Percentiles rank a stretch among this genome's conserved stretches.
These are phyloP conservation scores for Sphaeridia pumilis DNA, from an alignment of 2,888 invertebrate species.

Conservation along the genomic window DNA sequence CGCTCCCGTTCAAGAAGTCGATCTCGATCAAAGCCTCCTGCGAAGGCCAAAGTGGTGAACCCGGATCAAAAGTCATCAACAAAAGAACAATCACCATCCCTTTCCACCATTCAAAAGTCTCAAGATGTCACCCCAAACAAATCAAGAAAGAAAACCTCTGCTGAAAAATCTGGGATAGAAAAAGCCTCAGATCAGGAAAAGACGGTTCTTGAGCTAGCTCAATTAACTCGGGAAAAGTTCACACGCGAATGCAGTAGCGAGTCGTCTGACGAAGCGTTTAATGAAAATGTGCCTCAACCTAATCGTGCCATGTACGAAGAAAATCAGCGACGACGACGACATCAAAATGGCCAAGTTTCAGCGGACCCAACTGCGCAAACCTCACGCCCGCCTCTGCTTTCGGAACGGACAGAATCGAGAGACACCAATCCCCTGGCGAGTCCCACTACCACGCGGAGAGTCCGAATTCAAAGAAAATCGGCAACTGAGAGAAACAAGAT, in stretches of 20 bases:
- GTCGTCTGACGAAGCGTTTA: conserved; percentile 14
- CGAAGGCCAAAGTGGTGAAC: not conserved
- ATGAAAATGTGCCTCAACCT: conserved; percentile 8
- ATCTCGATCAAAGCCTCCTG: conserved; percentile 19
- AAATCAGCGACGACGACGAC: conserved; percentile 4
- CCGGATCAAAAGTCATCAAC: not conserved
- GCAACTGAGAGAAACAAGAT: conserved; percentile 2
- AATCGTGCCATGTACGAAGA: conserved; percentile 6
- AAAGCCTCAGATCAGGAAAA: conserved; percentile 16
- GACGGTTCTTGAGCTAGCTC: conserved; percentile 27
- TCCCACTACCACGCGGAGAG: conserved; percentile 7
- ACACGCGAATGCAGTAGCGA: conserved; percentile 9
- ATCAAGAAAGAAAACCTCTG: not conserved
- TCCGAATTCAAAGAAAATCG: not conserved
- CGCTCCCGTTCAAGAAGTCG: conserved; percentile 38
- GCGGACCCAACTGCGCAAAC: not conserved
- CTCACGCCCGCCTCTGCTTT: not conserved
- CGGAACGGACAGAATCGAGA: not conserved
- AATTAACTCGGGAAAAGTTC: conserved; percentile 23
- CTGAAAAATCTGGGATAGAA: not conserved
- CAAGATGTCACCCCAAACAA: not conserved
- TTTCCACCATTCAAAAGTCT: not conserved
- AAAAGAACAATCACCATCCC: conserved; percentile 1
- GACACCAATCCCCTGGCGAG: not conserved
- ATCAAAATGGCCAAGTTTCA: conserved; percentile 1